Percentiles rank a stretch among this genome's conserved stretches.
These are phyloP conservation scores for Lichenostomus cassidix DNA, from an alignment of 2,113 vertebrate genomes.

Conservation along the genomic window DNA sequence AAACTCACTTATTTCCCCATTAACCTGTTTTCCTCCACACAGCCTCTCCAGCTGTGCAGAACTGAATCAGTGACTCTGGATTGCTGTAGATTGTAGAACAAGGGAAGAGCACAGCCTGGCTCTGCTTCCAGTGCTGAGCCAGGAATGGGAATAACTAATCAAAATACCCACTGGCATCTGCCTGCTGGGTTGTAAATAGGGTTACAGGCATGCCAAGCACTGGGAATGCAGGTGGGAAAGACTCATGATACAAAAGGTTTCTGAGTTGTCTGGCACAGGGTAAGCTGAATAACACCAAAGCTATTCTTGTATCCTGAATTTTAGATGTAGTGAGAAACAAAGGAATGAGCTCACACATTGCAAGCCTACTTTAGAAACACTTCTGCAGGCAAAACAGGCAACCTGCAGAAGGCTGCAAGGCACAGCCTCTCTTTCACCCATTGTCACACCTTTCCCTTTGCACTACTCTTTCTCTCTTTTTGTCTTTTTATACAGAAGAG, in stretches of 20 bases:
- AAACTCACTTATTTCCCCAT: background rate
- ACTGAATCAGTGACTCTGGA: background rate
- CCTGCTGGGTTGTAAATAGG: background rate
- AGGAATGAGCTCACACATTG: background rate
- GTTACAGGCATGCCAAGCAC: background rate
- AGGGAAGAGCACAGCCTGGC: background rate
- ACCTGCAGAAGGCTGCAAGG: background rate
- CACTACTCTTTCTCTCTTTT: background rate
- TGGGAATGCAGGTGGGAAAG: background rate
- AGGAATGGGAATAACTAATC: background rate
- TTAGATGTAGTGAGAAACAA: background rate
- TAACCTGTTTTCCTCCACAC: background rate
- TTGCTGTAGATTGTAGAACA: rapidly evolving
- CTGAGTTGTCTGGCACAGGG: background rate
- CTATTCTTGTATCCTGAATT: background rate
- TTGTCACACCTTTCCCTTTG: background rate
- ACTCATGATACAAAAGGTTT: background rate
- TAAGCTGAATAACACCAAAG: background rate
- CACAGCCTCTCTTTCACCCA: background rate
- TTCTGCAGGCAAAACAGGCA: background rate
- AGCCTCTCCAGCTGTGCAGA: background rate
- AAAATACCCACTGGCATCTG: background rate
- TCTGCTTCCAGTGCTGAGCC: background rate
- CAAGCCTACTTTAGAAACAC: background rate
- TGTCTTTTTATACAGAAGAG: background rate